A percentile compares a stretch with the other conserved stretches of the same genome.
Conservation (phyloP, 2,888 invertebrate genomes). For the Salticus scenicus region DNA sequence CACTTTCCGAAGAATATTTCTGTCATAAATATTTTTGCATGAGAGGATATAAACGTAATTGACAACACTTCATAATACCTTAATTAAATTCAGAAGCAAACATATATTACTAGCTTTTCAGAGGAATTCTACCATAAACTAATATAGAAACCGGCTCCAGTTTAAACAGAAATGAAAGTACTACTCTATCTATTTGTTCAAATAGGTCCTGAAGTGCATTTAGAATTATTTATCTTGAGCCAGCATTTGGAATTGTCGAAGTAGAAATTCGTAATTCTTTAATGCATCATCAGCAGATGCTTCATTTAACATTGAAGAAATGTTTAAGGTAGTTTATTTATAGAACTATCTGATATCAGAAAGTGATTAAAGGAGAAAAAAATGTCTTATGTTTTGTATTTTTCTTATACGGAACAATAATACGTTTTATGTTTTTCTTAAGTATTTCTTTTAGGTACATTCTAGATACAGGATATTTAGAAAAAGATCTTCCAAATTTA, state of each 20-base stretch:
- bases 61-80: background rate
- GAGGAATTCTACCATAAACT: background rate
- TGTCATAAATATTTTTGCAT: background rate
- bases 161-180: background rate
- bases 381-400: no score
- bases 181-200: background rate
- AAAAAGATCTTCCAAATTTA: no score
- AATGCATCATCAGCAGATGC: background rate
- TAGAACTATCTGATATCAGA: background rate
- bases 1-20: background rate
- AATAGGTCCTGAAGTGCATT: background rate
- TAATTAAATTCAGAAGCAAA: background rate
- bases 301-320: background rate
- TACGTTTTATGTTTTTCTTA: no score
- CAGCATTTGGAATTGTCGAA: background rate
- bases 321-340: background rate
- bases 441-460: no score
- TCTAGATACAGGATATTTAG: no score
- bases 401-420: no score
- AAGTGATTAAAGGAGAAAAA: no score
- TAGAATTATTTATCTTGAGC: background rate
- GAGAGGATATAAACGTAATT: background rate
- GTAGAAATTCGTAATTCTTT: background rate
- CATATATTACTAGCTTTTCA: background rate
- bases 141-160: background rate